Conservation (phyloP, 2,113 vertebrate genomes). For the Rousettus leschenaultii region DNA sequence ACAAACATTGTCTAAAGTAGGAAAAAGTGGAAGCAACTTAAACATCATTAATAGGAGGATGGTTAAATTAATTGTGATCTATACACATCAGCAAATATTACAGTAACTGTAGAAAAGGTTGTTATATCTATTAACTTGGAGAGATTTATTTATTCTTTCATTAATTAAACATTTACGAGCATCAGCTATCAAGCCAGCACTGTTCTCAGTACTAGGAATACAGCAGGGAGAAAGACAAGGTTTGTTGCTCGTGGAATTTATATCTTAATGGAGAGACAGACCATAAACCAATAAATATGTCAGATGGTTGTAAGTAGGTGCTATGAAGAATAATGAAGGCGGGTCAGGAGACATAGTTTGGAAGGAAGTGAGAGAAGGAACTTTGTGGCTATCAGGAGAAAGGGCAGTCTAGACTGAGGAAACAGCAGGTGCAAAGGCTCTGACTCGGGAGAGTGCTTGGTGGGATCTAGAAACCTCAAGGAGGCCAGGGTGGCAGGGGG, state of each 20-base stretch:
- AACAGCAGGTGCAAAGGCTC: not conserved
- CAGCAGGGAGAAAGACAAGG: not conserved
- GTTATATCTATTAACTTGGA: not conserved
- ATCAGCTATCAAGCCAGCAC: not conserved
- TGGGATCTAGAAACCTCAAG: not conserved
- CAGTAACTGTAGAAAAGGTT: not conserved
- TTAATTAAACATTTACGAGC: slow-evolving; percentile 15
- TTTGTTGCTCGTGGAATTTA: not conserved
- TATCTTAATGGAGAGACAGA: not conserved
- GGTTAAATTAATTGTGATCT: not conserved
- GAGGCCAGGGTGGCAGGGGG: not conserved
- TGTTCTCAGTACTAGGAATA: not conserved
- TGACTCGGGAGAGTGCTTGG: not conserved
- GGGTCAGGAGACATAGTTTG: not conserved
- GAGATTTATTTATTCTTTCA: not conserved
- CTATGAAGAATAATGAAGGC: not conserved
- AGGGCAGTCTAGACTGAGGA: not conserved
- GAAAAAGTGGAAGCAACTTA: not conserved
- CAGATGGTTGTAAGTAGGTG: not conserved
- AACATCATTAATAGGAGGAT: not conserved
- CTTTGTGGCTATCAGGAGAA: not conserved
- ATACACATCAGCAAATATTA: not conserved
- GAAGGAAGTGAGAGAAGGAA: not conserved
- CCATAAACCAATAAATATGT: not conserved
- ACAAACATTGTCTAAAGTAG: not conserved